These are phyloP conservation scores for Peromyscus melanophrys DNA, from an alignment of 2,797 vertebrate species.

Conservation along the genomic window DNA sequence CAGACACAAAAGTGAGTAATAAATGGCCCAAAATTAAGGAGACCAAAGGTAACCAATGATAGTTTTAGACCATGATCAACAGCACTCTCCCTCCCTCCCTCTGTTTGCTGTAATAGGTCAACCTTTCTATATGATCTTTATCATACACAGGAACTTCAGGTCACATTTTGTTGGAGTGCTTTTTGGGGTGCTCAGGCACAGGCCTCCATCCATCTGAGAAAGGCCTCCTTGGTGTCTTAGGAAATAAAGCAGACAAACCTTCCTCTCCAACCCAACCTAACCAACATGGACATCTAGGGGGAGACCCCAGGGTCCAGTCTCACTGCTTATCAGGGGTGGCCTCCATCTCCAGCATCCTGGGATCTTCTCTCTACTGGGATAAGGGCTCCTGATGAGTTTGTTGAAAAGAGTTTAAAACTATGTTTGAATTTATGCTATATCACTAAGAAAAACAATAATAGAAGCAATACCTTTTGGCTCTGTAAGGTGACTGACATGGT, in stretches of 20 bases:
- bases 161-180: background rate
- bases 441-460: background rate
- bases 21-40: background rate
- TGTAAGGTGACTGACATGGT: accelerated
- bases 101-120: background rate
- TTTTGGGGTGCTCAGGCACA: background rate
- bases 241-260: background rate
- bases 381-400: background rate
- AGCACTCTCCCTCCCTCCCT: background rate
- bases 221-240: too few species aligned
- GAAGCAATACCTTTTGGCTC: background rate
- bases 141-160: background rate
- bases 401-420: background rate
- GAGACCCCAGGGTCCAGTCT: background rate
- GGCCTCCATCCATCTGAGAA: background rate
- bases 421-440: background rate
- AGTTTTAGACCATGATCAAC: background rate
- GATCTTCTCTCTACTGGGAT: background rate
- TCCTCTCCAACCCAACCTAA: background rate
- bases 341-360: background rate
- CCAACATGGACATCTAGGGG: background rate
- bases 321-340: background rate
- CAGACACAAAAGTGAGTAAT: background rate
- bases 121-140: background rate
- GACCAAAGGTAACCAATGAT: background rate